Conservation (phyloP, 2,888 invertebrate genomes). For the Thecophora atra region DNA sequence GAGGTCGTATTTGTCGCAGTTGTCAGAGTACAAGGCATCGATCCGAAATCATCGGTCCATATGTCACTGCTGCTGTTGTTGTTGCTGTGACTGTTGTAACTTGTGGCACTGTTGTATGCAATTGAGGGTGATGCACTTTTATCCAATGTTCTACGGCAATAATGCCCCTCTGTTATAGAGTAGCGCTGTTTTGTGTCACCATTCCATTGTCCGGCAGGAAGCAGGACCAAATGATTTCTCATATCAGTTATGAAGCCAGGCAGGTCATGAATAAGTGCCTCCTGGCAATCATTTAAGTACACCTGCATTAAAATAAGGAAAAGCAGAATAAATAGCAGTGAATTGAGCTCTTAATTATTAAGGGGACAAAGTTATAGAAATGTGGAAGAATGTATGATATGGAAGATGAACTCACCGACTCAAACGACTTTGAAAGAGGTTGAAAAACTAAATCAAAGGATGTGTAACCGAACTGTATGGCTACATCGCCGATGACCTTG, state of each 20-base stretch:
- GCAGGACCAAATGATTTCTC: conserved; percentile 58
- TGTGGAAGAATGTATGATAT: too few species aligned
- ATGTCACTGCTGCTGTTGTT: conserved; percentile 16
- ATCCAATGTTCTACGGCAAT: conserved; percentile 10
- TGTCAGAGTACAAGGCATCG: conserved; percentile 44
- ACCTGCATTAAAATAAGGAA: conserved; percentile 48
- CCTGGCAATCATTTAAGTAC: conserved; percentile 57
- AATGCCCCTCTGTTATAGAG: conserved; percentile 46
- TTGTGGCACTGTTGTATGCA: conserved; percentile 33
- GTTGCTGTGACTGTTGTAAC: conserved; percentile 35
- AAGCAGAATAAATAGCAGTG: not conserved
- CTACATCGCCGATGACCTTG: conserved; percentile 59
- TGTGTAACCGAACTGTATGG: conserved; percentile 60
- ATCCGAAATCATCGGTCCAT: conserved; percentile 29
- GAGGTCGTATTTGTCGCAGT: conserved; percentile 44
- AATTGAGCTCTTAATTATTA: not conserved
- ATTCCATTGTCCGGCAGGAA: conserved; percentile 59
- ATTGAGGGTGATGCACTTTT: conserved; percentile 7
- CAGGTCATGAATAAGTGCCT: conserved; percentile 54
- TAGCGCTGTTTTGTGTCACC: conserved; percentile 57
- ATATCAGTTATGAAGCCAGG: conserved; percentile 56
- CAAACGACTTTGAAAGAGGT: conserved; percentile 52
- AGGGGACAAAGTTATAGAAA: not conserved
- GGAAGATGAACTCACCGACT: conserved; percentile 51
- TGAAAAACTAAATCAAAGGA: conserved; percentile 62